Evolutionary conservation across 2,797 vertebrate genomes (phyloP).

Genomic region (Knipowitschia caucasica): DNA sequence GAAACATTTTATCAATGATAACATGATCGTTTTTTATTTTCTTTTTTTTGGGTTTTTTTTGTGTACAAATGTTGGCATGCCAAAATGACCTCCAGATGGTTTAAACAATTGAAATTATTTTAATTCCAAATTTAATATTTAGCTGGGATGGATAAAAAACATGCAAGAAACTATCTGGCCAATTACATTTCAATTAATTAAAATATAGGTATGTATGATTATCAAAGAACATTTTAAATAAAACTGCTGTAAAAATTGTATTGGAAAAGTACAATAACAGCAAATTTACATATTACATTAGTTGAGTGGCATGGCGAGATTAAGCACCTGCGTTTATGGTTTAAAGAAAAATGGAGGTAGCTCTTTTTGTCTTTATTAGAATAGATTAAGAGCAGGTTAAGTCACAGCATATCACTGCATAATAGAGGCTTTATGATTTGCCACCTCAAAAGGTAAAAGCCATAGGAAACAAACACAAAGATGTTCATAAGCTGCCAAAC

Average conservation of each 20-base stretch:
- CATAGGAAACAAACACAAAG: background rate
- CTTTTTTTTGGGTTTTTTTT: too few species aligned
- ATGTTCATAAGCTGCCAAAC: background rate
- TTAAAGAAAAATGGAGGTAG: conserved; percentile 7
- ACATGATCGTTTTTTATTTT: background rate
- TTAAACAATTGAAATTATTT: background rate
- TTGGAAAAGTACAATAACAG: background rate
- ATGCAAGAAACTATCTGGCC: background rate
- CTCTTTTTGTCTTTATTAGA: background rate
- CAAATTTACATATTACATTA: background rate
- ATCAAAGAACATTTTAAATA: background rate
- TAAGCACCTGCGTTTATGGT: background rate
- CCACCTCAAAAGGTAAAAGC: background rate
- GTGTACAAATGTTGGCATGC: background rate
- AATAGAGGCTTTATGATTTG: background rate
- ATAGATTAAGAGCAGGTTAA: background rate
- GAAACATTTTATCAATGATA: background rate
- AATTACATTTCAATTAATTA: background rate
- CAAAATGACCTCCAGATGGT: background rate
- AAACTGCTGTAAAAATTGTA: background rate
- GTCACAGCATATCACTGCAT: conserved; percentile 1
- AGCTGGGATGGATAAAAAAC: background rate
- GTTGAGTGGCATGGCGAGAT: background rate
- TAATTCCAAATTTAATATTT: background rate
- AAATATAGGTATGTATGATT: background rate